Evolutionary conservation across 2,113 vertebrate species (phyloP).

Genomic region (Gulo gulo): DNA sequence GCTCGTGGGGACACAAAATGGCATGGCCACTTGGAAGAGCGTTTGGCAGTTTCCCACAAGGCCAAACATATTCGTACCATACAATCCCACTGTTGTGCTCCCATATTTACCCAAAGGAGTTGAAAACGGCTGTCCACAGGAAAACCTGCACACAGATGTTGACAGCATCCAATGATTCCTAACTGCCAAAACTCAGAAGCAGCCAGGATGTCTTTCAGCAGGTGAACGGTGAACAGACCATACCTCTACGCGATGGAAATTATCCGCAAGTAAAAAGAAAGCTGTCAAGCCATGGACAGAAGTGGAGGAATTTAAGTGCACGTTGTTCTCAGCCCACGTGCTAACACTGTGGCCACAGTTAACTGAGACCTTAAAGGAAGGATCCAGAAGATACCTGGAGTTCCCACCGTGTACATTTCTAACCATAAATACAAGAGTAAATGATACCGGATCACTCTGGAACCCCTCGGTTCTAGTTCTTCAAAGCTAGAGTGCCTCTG

Average conservation of each 20-base stretch:
- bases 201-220: background rate
- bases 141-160: background rate
- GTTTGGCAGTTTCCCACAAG: background rate
- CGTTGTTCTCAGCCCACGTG: conserved; percentile 84
- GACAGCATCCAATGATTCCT: background rate
- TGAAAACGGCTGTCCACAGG: background rate
- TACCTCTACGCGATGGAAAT: background rate
- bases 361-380: conserved; percentile 87
- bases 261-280: background rate
- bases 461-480: conserved; percentile 87
- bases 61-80: background rate
- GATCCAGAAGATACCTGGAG: conserved; percentile 87
- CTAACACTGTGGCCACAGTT: conserved; percentile 88
- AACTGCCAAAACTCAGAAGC: background rate
- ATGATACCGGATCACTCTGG: conserved; percentile 94
- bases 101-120: background rate
- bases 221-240: background rate
- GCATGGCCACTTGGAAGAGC: background rate
- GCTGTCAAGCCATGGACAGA: background rate
- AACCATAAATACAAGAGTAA: conserved; percentile 91
- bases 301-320: background rate
- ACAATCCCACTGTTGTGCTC: background rate
- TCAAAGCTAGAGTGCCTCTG: background rate
- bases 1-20: background rate
- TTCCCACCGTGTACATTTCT: conserved; percentile 63